These are phyloP conservation scores for Mercenaria mercenaria DNA, from an alignment of 1,140 invertebrate species.

Conservation along the genomic window DNA sequence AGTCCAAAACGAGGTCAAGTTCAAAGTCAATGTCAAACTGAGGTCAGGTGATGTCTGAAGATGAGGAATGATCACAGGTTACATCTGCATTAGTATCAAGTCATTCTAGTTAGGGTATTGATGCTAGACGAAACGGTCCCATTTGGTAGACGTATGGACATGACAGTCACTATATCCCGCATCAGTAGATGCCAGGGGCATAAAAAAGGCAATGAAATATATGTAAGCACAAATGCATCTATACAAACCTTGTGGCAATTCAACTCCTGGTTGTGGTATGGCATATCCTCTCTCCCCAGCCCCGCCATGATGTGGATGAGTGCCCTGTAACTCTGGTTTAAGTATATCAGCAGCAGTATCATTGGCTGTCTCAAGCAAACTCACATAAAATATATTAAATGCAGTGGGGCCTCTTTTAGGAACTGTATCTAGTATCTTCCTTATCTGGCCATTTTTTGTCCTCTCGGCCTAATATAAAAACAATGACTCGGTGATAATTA, in stretches of 20 bases:
- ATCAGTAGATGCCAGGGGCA: too few relatives aligned
- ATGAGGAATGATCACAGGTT: too few relatives aligned
- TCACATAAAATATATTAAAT: conserved; percentile 53
- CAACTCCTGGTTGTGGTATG: background rate
- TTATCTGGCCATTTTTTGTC: background rate
- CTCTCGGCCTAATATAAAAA: conserved; percentile 42
- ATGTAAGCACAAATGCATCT: background rate
- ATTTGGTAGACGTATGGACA: too few relatives aligned
- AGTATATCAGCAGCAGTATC: conserved; percentile 17
- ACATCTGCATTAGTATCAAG: too few relatives aligned
- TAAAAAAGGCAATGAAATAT: too few relatives aligned
- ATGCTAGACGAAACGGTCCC: too few relatives aligned
- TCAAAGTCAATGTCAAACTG: too few relatives aligned
- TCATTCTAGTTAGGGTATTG: too few relatives aligned
- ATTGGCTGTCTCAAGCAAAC: conserved; percentile 44
- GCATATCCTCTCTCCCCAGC: background rate
- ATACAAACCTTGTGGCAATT: conserved; percentile 23
- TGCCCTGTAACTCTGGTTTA: background rate
- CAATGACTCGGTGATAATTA: too few relatives aligned
- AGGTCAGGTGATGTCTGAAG: too few relatives aligned
- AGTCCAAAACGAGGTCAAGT: too few relatives aligned
- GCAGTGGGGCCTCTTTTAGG: conserved; percentile 61
- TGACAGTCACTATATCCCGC: too few relatives aligned
- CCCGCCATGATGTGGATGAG: background rate
- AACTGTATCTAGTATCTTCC: conserved; percentile 55